Evolutionary conservation across 53 echinoderm and acorn worm genomes (phyloP).

Genomic region (Apostichopus leukothele): DNA sequence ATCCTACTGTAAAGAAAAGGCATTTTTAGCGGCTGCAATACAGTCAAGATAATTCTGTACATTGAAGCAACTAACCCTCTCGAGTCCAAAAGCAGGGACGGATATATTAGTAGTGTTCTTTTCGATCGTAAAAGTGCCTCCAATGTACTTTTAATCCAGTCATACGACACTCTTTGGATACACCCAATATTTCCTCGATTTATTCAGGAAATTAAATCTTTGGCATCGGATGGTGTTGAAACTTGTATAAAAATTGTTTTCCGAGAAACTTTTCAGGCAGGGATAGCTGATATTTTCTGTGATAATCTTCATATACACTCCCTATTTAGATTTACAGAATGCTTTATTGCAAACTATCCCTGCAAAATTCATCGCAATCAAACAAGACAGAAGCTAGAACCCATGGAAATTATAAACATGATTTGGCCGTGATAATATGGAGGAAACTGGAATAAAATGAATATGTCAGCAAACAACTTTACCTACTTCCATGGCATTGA

Average conservation of each 20-base stretch:
- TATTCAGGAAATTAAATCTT: slow-evolving; percentile 37
- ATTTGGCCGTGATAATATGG: slow-evolving; percentile 18
- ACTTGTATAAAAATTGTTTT: slow-evolving; percentile 19
- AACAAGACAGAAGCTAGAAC: background rate
- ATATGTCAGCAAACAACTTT: slow-evolving; percentile 38
- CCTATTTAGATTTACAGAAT: slow-evolving; percentile 51
- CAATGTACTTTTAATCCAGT: slow-evolving; percentile 39
- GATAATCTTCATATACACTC: slow-evolving; percentile 55
- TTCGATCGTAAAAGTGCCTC: slow-evolving; percentile 37
- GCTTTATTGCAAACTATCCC: slow-evolving; percentile 47
- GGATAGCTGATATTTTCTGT: slow-evolving; percentile 42
- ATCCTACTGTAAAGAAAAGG: slow-evolving; percentile 2
- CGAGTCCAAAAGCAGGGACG: slow-evolving; percentile 49
- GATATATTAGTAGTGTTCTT: slow-evolving; percentile 53
- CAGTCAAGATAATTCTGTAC: slow-evolving; percentile 37
- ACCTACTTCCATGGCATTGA: slow-evolving; percentile 38
- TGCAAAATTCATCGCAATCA: slow-evolving; percentile 53
- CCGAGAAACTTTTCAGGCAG: slow-evolving; percentile 35
- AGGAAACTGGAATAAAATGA: slow-evolving; percentile 48
- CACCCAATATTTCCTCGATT: slow-evolving; percentile 31
- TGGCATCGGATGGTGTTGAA: slow-evolving; percentile 45
- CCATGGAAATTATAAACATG: slow-evolving; percentile 24
- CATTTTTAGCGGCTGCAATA: slow-evolving; percentile 25
- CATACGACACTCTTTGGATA: slow-evolving; percentile 51
- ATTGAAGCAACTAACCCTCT: slow-evolving; percentile 31